Percentiles rank a stretch among this genome's conserved stretches.
These are phyloP conservation scores for Notodromas monacha DNA, from an alignment of 2,888 invertebrate genomes.

Conservation along the genomic window DNA sequence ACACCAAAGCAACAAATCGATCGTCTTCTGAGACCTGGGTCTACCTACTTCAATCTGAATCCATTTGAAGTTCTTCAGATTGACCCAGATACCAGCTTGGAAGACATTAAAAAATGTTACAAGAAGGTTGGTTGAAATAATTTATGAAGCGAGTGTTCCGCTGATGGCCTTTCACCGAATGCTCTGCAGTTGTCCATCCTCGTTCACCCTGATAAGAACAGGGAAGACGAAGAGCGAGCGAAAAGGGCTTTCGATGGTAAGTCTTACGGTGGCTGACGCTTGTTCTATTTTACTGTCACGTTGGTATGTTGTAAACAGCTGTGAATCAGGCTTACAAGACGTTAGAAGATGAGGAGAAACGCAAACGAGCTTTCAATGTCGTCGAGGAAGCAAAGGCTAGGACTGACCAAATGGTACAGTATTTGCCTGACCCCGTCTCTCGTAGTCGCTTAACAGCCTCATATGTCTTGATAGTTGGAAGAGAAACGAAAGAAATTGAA, in stretches of 20 bases:
- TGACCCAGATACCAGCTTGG: constrained; percentile 55
- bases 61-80: constrained; percentile 71
- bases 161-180: too few relatives aligned
- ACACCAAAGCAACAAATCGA: constrained; percentile 93
- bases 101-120: constrained; percentile 86
- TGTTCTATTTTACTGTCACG: constrained; percentile 5
- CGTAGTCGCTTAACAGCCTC: too few relatives aligned
- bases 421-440: too few relatives aligned
- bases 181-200: constrained; percentile 54
- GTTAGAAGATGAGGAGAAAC: constrained; percentile 68
- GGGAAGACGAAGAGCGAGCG: constrained; percentile 71
- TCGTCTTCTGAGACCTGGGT: constrained; percentile 68
- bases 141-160: too few relatives aligned
- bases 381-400: constrained; percentile 85
- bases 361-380: constrained; percentile 72
- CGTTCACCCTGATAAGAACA: constrained; percentile 97
- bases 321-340: constrained; percentile 83
- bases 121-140: too few relatives aligned
- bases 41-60: constrained; percentile 93
- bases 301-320: constrained; percentile 19
- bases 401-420: constrained; percentile 77
- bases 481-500: constrained; percentile 76
- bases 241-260: constrained; percentile 28
- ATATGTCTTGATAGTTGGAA: constrained; percentile 27
- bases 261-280: constrained; percentile 7